phyloP scores from a whole-genome alignment of 2,797 vertebrate species.

The Silurus lanzhouensis region DNA sequence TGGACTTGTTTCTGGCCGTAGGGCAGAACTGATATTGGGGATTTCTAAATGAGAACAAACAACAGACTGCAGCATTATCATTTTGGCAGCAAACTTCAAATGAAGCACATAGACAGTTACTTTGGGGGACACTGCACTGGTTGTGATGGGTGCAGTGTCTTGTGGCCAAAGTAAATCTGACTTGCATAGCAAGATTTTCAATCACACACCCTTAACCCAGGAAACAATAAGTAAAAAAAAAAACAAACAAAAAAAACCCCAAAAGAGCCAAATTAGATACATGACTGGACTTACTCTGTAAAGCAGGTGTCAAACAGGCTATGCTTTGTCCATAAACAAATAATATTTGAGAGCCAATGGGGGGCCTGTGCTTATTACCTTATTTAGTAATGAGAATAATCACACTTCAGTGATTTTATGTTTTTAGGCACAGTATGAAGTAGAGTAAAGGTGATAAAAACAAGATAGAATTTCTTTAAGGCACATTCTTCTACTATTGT shows the following conservation, averaged over 20 bases:
- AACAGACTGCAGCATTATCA: not conserved
- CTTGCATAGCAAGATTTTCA: not conserved
- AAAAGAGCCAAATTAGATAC: too few species aligned
- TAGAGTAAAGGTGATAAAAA: not conserved
- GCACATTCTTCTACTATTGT: not conserved
- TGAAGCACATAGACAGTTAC: not conserved
- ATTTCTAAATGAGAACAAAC: slow-evolving; percentile 12
- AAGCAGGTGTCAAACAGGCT: not conserved
- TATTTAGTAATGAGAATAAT: not conserved
- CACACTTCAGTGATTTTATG: not conserved
- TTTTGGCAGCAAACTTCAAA: slow-evolving; percentile 32
- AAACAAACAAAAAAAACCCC: too few species aligned
- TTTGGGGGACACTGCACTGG: not conserved
- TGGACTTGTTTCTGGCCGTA: not conserved
- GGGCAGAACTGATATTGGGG: slow-evolving; percentile 2
- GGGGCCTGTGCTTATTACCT: not conserved
- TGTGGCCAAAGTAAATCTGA: not conserved
- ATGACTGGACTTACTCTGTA: not conserved
- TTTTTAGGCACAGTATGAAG: not conserved
- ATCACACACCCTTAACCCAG: not conserved
- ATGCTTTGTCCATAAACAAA: not conserved
- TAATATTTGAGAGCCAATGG: not conserved
- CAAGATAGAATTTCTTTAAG: not conserved
- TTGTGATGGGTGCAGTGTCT: not conserved
- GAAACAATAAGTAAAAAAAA: not conserved